phyloP scores from a whole-genome alignment of 2,797 vertebrate genomes.

The Peromyscus attwateri region DNA sequence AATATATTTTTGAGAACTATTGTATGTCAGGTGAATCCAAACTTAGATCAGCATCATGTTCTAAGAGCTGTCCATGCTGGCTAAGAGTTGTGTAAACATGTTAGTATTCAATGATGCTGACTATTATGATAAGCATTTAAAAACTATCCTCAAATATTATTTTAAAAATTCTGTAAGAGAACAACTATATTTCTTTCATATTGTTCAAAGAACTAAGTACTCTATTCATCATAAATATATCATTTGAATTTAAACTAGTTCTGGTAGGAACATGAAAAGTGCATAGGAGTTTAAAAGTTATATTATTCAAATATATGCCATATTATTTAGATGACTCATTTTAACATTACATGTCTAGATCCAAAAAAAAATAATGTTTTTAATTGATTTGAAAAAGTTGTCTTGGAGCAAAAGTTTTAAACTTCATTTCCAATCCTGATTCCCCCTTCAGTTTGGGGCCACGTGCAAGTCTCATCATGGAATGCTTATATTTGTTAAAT shows the following conservation, averaged over 20 bases:
- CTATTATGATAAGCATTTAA: not conserved
- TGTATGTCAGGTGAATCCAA: not conserved
- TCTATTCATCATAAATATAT: not conserved
- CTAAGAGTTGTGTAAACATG: not conserved
- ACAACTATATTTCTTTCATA: not conserved
- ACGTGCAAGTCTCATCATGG: not conserved
- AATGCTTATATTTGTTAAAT: not conserved
- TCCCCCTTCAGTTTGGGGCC: not conserved
- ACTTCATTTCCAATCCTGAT: not conserved
- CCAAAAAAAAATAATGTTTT: not conserved
- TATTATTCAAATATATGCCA: not conserved
- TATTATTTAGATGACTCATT: not conserved
- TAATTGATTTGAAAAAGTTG: not conserved
- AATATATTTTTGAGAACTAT: not conserved
- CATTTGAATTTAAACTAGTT: conserved; percentile 24
- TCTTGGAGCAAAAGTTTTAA: not conserved
- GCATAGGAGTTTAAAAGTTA: not conserved
- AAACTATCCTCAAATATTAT: conserved; percentile 30
- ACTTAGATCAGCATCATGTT: not conserved
- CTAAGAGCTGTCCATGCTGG: not conserved
- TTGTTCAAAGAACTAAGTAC: not conserved
- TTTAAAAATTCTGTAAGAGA: not conserved
- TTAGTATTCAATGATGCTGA: not conserved
- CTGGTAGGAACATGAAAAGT: not conserved
- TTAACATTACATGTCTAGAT: conserved; percentile 8